Evolutionary conservation across 1,140 invertebrate genomes (phyloP).

Genomic region (Drosophila jambulina): DNA sequence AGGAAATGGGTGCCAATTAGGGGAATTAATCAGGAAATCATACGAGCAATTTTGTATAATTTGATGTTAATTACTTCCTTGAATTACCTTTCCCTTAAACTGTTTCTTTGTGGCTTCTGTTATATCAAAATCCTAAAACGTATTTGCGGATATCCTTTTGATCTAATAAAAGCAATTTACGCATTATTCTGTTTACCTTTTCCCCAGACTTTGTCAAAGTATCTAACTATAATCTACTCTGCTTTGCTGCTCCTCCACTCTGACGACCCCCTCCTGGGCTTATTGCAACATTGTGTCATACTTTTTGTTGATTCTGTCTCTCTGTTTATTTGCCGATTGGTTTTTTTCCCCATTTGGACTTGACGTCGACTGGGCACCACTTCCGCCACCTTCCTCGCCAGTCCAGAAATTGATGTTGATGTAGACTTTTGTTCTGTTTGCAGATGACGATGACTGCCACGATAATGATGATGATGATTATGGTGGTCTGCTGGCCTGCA

Average conservation of each 20-base stretch:
- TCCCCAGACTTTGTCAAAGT: conserved; percentile 5
- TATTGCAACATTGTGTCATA: conserved; percentile 78
- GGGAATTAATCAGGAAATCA: not conserved
- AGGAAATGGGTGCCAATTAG: not conserved
- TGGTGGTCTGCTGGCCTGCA: conserved; percentile 57
- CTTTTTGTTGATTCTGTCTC: conserved; percentile 74
- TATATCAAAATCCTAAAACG: not conserved
- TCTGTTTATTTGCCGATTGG: conserved; percentile 73
- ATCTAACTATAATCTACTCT: conserved; percentile 14
- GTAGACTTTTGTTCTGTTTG: conserved; percentile 52
- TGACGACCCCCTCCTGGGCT: not conserved
- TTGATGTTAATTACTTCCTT: not conserved
- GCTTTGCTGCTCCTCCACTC: conserved; percentile 1
- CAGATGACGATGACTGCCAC: conserved; percentile 29
- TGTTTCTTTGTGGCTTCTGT: not conserved
- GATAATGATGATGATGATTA: conserved; percentile 11
- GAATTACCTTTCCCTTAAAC: not conserved
- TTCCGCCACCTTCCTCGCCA: conserved; percentile 1
- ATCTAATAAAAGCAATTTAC: conserved; percentile 26
- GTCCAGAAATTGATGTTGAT: conserved; percentile 27
- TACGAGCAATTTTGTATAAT: not conserved
- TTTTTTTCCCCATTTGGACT: conserved; percentile 53
- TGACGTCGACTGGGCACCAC: conserved; percentile 21
- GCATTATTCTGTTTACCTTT: conserved; percentile 11
- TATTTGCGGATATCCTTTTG: not conserved